Evolutionary conservation across 1,140 invertebrate species (phyloP), one percentile per base, ranked within the genome.

Genomic region (Plectrocnemia conspersa): DNA sequence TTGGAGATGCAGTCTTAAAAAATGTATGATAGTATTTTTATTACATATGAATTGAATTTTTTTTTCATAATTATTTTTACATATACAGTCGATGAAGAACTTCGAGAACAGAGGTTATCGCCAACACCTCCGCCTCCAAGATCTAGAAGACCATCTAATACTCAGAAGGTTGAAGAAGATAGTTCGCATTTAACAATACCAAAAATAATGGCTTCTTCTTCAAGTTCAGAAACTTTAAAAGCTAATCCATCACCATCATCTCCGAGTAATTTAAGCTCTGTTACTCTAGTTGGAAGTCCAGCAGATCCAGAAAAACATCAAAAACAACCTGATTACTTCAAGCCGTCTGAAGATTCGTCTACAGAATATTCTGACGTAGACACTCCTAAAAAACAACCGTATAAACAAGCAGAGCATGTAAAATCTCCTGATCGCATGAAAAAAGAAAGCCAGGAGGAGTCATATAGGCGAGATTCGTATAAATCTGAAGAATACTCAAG

Each of bases 181-280:
- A 74, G 69, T 40, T 76, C 74, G 53, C 77, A 81, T 67, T 67
- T 85, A 32, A 77, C 79, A 4, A 83, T 86, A 56, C 83, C 84
- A 1, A 83, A 82, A 58, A 78, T 79, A 33, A 83, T 86, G 61
- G 77, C 82, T 0, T 80, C 78, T 1, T 88, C 85, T 0, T 84
- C 82, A 0, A 88, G 84, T 66, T 81, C 82, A 40, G 85, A 87
- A 64, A 89, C 84, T 23, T 69, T 86, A 2, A 88, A 83, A 73
- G 86, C 83, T 83, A 76, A 65, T 49, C 58, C 61, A 16, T 59
- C 55, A 16, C 80, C 83, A 32, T 82, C 83, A 0, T 87, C 86
- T 0, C 85, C 85, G 0, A 83, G 84, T 25, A 85, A 84, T 50
- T 64, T 85, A 1, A 87, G 84, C 61, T 83, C 83, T 2, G 79